Evolutionary conservation across 2,113 vertebrate genomes (phyloP), one percentile per base, ranked within the genome.

Genomic region (Daubentonia madagascariensis): DNA sequence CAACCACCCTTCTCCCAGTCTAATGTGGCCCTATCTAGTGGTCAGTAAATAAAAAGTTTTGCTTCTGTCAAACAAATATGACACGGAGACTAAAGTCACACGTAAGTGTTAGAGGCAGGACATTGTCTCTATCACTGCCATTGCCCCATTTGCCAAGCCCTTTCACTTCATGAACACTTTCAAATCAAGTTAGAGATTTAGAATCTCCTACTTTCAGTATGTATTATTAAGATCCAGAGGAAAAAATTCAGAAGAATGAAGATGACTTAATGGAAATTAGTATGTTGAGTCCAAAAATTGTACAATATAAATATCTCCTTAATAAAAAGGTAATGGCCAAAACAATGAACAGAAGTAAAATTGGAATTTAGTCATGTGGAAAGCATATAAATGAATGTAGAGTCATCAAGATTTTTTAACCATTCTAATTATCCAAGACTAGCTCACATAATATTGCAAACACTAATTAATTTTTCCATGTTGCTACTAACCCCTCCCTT

Each of bases 371-470:
- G 37, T 63, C 43, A 43, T 35, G 25, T 54, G 54, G 40, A 4
- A 91, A 67, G 18, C 8, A 52, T 45, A 93, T 57, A 61, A 35
- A 93, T 70, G 70, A 94, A 72, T 96, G 85, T 50, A 63, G 0
- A 87, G 17, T 30, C 73, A 50, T 73, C 59, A n/a, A 73, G 81
- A 94, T 84, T 97, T 84, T 92, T 45, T 89, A 97, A 80, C 61
- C 80, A 48, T 43, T 52, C 3, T 78, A 92, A 96, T 91, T 96
- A 54, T 43, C 94, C 85, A 98, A 57, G 52, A 83, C 63, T 96
- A 84, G 5, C 43, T 67, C 85, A 59, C 17, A 35, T 7, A 59
- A 4, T 76, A 37, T 84, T 97, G 52, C 0, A 0, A 63, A 22
- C 30, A 25, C n/a, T 91, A 72, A 86, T 95, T 3, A 94, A 72